Percentiles rank a stretch among this genome's conserved stretches.
Conservation (phyloP, 2,797 vertebrate species). For the Coranthus polyacanthus region DNA sequence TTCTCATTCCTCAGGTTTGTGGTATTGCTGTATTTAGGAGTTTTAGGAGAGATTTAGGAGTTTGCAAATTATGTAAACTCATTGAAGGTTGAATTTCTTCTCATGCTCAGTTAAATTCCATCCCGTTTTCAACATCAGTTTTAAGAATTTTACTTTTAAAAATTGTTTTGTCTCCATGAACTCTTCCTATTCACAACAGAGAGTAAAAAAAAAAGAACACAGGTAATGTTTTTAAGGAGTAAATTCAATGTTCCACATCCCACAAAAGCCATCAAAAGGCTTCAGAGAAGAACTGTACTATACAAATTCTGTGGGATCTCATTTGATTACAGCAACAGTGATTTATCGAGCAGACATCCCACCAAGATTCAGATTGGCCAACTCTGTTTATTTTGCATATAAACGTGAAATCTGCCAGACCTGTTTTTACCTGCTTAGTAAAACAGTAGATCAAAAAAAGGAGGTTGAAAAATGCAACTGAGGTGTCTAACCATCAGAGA, state of each 20-base stretch:
- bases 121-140: background rate
- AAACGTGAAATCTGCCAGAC: constrained; percentile 47
- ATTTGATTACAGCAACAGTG: constrained; percentile 52
- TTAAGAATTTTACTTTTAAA: background rate
- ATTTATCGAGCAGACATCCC: constrained; percentile 56
- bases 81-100: background rate
- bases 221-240: constrained; percentile 21
- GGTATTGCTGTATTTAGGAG: background rate
- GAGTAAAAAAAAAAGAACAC: constrained; percentile 27
- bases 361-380: constrained; percentile 35
- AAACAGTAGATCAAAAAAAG: constrained; percentile 32
- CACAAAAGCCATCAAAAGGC: constrained; percentile 33
- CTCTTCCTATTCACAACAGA: constrained; percentile 14
- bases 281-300: constrained; percentile 22
- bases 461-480: constrained; percentile 35
- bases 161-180: background rate
- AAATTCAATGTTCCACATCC: constrained; percentile 33
- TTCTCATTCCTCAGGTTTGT: background rate
- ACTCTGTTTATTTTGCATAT: constrained; percentile 53
- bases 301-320: constrained; percentile 35
- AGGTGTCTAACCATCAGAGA: constrained; percentile 44
- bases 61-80: background rate
- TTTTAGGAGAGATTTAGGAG: background rate
- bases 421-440: constrained; percentile 46
- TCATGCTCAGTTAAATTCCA: background rate